These are phyloP conservation scores for Dipodomys stephensi DNA, from an alignment of 2,113 vertebrate species.

Conservation along the genomic window DNA sequence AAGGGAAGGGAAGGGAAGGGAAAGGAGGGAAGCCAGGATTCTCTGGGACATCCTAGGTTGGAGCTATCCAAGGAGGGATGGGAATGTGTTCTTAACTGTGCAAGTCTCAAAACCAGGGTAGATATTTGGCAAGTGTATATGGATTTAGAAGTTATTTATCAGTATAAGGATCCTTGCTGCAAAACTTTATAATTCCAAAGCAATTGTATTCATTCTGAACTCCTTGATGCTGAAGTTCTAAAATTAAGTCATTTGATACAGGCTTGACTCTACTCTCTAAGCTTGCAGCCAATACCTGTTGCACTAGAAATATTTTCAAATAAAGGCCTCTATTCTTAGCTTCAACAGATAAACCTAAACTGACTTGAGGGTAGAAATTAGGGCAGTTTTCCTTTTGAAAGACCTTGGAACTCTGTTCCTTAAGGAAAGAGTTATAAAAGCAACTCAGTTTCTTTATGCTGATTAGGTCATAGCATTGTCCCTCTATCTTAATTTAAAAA, in stretches of 20 bases:
- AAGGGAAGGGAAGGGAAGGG: not conserved
- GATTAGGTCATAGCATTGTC: not conserved
- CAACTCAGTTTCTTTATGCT: not conserved
- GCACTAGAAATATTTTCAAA: slow-evolving; percentile 4
- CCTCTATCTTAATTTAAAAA: slow-evolving; percentile 10
- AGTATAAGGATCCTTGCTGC: not conserved
- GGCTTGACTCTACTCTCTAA: not conserved
- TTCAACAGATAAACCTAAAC: slow-evolving; percentile 16
- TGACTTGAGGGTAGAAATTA: not conserved
- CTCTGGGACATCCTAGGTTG: not conserved
- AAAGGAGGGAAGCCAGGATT: not conserved
- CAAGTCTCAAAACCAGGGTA: slow-evolving; percentile 48
- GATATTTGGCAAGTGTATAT: not conserved
- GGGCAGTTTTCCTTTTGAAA: slow-evolving; percentile 5
- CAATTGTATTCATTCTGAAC: not conserved
- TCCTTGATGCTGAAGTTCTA: slow-evolving; percentile 26
- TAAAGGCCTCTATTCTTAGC: not conserved
- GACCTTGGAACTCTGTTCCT: not conserved
- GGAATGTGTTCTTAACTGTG: not conserved
- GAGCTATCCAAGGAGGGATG: not conserved
- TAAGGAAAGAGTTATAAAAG: slow-evolving; percentile 10
- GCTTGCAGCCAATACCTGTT: not conserved
- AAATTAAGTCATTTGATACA: slow-evolving; percentile 9
- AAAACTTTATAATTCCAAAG: slow-evolving; percentile 14
- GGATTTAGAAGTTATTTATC: slow-evolving; percentile 3